A percentile compares a stretch with the other conserved stretches of the same genome.
These are phyloP conservation scores for Maccullochella peelii DNA, from an alignment of 2,113 vertebrate genomes.

Conservation along the genomic window DNA sequence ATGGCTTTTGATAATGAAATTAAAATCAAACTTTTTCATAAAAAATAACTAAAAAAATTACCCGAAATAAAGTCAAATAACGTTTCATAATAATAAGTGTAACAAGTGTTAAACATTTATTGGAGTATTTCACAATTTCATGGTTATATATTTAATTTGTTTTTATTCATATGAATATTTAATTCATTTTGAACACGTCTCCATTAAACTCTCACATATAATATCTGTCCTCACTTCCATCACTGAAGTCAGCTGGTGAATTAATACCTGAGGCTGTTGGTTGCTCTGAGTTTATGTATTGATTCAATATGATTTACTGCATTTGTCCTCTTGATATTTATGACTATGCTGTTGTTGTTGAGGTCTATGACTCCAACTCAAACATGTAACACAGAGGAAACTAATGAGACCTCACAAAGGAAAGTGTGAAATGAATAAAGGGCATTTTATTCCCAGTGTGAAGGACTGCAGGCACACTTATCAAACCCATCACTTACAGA, in stretches of 20 bases:
- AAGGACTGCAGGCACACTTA: not conserved
- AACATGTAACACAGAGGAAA: not conserved
- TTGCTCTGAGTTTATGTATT: not conserved
- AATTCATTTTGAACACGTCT: too few relatives aligned
- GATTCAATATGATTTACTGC: not conserved
- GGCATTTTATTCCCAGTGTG: slow-evolving; percentile 6
- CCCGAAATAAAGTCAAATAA: too few relatives aligned
- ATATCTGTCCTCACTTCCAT: not conserved
- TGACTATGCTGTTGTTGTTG: not conserved
- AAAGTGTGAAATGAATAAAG: slow-evolving; percentile 17
- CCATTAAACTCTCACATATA: too few relatives aligned
- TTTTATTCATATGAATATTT: too few relatives aligned
- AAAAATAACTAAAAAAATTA: too few relatives aligned
- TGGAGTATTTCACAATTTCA: too few relatives aligned
- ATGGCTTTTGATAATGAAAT: too few relatives aligned
- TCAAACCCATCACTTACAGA: slow-evolving; percentile 8
- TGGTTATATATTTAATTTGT: too few relatives aligned
- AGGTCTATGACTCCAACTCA: too few relatives aligned
- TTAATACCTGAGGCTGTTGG: not conserved
- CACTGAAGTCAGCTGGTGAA: not conserved
- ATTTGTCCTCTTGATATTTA: not conserved
- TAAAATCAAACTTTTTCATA: too few relatives aligned
- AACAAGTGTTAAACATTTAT: too few relatives aligned
- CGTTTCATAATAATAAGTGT: too few relatives aligned
- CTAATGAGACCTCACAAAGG: not conserved